Percentiles rank a stretch among this genome's conserved stretches.
Conservation (phyloP, 1,140 invertebrate genomes). For the Trichomalopsis sarcophagae region DNA sequence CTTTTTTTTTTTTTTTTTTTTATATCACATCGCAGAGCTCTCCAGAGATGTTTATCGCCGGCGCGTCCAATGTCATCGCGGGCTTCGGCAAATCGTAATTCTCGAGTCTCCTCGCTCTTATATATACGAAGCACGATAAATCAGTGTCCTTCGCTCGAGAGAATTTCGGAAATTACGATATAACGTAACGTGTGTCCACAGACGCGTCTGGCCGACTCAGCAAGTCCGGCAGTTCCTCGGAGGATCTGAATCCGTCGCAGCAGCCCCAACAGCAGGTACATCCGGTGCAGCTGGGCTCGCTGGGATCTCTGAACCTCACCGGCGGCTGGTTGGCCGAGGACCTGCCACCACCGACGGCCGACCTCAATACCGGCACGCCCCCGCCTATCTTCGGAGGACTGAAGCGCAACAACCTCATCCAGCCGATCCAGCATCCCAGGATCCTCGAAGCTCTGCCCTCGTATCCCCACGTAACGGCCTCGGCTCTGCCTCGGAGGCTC, state of each 20-base stretch:
- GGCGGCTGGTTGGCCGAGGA: constrained; percentile 31
- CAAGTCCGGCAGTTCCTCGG: constrained; percentile 68
- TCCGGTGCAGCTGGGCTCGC: constrained; percentile 10
- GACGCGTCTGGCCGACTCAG: constrained; percentile 64
- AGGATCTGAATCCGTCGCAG: constrained; percentile 4
- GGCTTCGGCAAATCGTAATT: no score
- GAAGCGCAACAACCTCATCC: constrained; percentile 21
- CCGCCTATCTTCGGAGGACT: constrained; percentile 26
- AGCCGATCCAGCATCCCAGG: constrained; percentile 55
- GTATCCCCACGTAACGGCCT: constrained; percentile 52
- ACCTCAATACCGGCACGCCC: not conserved
- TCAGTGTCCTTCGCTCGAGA: no score
- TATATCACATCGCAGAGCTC: no score
- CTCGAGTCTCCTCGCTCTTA: no score
- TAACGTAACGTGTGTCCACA: constrained; percentile 53
- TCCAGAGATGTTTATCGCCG: no score
- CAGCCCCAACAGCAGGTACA: constrained; percentile 1
- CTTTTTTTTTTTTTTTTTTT: no score
- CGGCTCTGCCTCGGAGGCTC: constrained; percentile 15
- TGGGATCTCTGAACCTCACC: constrained; percentile 10
- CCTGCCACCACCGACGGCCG: not conserved
- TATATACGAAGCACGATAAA: no score
- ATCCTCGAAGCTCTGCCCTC: constrained; percentile 70
- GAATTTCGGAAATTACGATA: not conserved
- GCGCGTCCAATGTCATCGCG: no score